Conservation (phyloP, 2,888 invertebrate species). For the Drosophila fulvimacula region DNA sequence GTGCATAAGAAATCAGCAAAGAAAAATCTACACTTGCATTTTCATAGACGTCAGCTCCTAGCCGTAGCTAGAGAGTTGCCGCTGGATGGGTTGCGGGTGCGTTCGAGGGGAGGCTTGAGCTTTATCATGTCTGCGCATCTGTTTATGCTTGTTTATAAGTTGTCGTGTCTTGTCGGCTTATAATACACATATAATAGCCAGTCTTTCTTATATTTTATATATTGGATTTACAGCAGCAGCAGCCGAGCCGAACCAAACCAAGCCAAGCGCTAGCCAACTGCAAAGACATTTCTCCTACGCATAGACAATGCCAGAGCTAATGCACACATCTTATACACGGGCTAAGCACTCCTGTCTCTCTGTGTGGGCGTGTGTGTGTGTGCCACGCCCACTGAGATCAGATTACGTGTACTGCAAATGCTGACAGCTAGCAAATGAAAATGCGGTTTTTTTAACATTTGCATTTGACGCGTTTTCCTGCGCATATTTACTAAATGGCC, state of each 20-base stretch:
- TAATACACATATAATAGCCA: slow-evolving; percentile 38
- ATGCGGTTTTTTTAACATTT: slow-evolving; percentile 76
- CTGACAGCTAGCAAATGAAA: slow-evolving; percentile 73
- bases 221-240: slow-evolving; percentile 43
- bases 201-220: slow-evolving; percentile 27
- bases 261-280: slow-evolving; percentile 1
- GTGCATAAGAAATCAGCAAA: slow-evolving; percentile 67
- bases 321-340: slow-evolving; percentile 35
- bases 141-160: slow-evolving; percentile 32
- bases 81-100: background rate
- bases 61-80: slow-evolving; percentile 3
- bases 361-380: background rate
- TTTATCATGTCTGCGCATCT: slow-evolving; percentile 16
- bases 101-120: background rate
- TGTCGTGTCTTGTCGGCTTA: slow-evolving; percentile 24
- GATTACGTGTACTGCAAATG: slow-evolving; percentile 49
- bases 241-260: background rate
- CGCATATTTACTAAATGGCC: slow-evolving; percentile 67
- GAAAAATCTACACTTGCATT: slow-evolving; percentile 39
- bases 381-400: slow-evolving; percentile 34
- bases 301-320: slow-evolving; percentile 46
- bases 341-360: background rate
- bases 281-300: slow-evolving; percentile 19
- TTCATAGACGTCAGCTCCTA: slow-evolving; percentile 20
- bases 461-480: slow-evolving; percentile 64